These are phyloP conservation scores for Troilus luridus DNA, from an alignment of 2,888 invertebrate species.

Conservation along the genomic window DNA sequence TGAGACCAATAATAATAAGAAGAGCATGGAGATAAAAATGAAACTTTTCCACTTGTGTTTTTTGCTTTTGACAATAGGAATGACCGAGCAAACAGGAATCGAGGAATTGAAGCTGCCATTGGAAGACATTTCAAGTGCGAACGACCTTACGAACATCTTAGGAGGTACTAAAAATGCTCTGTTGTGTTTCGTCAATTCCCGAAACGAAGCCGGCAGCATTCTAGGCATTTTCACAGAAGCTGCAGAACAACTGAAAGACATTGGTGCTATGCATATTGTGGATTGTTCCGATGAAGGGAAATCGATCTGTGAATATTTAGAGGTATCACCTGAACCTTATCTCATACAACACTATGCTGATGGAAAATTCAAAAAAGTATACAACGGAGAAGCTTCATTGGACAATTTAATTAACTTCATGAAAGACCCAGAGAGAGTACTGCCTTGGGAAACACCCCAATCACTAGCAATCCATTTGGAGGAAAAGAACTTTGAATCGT, in stretches of 20 bases:
- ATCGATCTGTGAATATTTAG: neutral
- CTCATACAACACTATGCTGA: conserved; percentile 68
- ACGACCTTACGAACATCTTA: neutral
- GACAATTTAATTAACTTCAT: conserved; percentile 84
- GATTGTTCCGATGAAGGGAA: conserved; percentile 39
- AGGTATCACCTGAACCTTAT: neutral
- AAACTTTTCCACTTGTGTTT: neutral
- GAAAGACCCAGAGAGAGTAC: conserved; percentile 84
- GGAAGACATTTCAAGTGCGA: neutral
- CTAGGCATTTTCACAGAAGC: neutral
- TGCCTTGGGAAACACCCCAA: conserved; percentile 83
- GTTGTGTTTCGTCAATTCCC: neutral
- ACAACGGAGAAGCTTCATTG: conserved; percentile 88
- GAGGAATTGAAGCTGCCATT: neutral
- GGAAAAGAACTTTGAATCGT: conserved; percentile 79
- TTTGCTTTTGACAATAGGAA: neutral
- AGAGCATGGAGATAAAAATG: neutral
- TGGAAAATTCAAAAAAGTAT: conserved; percentile 80
- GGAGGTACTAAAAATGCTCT: neutral
- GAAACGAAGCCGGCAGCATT: neutral
- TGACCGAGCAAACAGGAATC: neutral
- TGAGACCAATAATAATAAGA: neutral
- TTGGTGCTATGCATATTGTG: neutral
- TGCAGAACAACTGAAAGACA: neutral
- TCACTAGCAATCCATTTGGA: conserved; percentile 83